Evolutionary conservation across 2,888 invertebrate genomes (phyloP).

Genomic region (Oligia strigilis): DNA sequence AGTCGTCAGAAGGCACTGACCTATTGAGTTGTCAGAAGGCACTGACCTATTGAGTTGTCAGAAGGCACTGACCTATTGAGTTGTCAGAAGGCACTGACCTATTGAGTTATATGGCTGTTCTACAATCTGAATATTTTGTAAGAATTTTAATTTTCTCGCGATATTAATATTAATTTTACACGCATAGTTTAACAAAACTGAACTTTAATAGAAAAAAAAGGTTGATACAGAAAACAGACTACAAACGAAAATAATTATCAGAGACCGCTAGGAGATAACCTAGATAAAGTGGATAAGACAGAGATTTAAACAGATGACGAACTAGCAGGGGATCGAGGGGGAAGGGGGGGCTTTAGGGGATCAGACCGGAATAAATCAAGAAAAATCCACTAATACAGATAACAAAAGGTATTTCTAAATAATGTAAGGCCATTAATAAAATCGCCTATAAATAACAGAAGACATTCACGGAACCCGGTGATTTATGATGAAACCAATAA

Average conservation of each 20-base stretch:
- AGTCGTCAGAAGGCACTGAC: too few relatives aligned
- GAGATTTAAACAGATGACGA: too few relatives aligned
- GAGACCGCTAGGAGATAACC: too few relatives aligned
- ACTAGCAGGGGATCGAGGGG: too few relatives aligned
- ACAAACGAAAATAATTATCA: constrained; percentile 1
- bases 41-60: neutral
- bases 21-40: neutral
- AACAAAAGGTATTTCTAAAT: constrained; percentile 39
- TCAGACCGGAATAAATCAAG: too few relatives aligned
- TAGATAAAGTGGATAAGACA: too few relatives aligned
- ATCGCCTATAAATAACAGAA: constrained; percentile 54
- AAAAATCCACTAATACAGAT: constrained; percentile 5
- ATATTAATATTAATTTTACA: neutral
- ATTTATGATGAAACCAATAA: constrained; percentile 63
- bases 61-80: too few relatives aligned
- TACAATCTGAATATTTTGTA: neutral
- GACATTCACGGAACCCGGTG: constrained; percentile 40
- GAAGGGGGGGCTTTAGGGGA: too few relatives aligned
- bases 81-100: too few relatives aligned
- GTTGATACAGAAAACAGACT: neutral
- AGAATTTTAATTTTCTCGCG: neutral
- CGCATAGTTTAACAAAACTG: neutral
- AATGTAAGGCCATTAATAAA: constrained; percentile 51
- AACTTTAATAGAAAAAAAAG: neutral
- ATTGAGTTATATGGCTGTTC: neutral